Evolutionary conservation across 2,797 vertebrate species (phyloP).

Genomic region (Leuciscus waleckii): DNA sequence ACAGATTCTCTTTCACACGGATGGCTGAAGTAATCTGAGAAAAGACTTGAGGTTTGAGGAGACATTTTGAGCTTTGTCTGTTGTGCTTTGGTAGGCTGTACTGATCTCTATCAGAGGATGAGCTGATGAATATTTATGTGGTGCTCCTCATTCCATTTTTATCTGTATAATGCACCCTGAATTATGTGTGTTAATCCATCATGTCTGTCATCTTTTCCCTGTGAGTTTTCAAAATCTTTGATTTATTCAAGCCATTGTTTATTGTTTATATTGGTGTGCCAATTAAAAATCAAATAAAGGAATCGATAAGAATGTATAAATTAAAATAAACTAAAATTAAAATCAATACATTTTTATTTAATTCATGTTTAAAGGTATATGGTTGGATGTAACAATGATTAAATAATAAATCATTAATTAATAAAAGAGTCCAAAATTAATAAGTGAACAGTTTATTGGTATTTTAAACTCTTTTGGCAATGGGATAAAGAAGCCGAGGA

Average conservation of each 20-base stretch:
- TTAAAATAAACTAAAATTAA: background rate
- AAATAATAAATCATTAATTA: background rate
- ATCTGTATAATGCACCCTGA: background rate
- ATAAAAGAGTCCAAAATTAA: no score
- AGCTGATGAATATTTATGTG: slow-evolving; percentile 1
- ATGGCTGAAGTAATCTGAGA: slow-evolving; percentile 25
- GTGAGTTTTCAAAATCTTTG: background rate
- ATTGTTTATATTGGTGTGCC: background rate
- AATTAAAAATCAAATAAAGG: background rate
- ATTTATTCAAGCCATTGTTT: no score
- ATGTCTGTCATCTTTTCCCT: background rate
- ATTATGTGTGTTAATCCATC: background rate
- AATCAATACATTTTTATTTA: no score
- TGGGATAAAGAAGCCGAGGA: background rate
- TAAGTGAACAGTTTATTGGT: no score
- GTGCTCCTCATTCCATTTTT: background rate
- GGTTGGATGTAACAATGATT: background rate
- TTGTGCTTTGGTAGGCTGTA: background rate
- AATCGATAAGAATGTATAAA: background rate
- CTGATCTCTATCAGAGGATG: background rate
- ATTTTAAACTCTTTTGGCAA: no score
- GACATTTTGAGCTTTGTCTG: slow-evolving; percentile 11
- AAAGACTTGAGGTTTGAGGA: slow-evolving; percentile 4
- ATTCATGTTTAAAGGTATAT: background rate
- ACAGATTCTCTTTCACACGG: slow-evolving; percentile 16